These are phyloP conservation scores for Phania funesta DNA, from an alignment of 2,888 invertebrate species.

Conservation along the genomic window DNA sequence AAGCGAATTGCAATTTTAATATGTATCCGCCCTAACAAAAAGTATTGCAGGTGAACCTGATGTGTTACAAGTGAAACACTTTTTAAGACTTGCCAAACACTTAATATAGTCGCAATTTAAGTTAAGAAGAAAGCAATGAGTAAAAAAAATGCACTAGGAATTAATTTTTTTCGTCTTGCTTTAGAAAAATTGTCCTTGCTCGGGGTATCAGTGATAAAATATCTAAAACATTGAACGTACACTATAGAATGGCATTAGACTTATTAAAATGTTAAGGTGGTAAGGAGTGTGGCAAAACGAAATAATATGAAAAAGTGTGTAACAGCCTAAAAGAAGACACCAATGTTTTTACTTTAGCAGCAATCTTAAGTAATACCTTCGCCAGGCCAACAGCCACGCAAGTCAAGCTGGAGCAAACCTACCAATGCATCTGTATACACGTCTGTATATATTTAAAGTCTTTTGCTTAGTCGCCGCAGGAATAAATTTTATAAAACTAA, in stretches of 20 bases:
- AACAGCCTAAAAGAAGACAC: conserved; percentile 67
- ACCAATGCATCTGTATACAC: conserved; percentile 37
- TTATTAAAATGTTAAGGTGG: conserved; percentile 64
- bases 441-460: conserved; percentile 50
- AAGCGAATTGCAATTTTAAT: too few species aligned
- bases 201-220: conserved; percentile 56
- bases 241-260: conserved; percentile 70
- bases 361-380: conserved; percentile 53
- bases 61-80: conserved; percentile 13
- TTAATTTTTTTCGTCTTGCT: conserved; percentile 19
- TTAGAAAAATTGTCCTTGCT: conserved; percentile 46
- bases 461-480: conserved; percentile 75
- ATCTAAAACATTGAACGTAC: conserved; percentile 57
- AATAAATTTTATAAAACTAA: conserved; percentile 80
- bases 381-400: conserved; percentile 8
- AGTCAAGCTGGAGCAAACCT: conserved; percentile 7
- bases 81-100: conserved; percentile 41
- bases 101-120: conserved; percentile 19
- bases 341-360: conserved; percentile 55
- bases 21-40: too few species aligned
- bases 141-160: conserved; percentile 26
- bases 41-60: conserved; percentile 1
- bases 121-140: conserved; percentile 1
- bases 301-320: conserved; percentile 12
- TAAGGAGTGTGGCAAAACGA: conserved; percentile 15